Evolutionary conservation across 2,888 invertebrate species (phyloP).

Genomic region (Drosophila rellima): DNA sequence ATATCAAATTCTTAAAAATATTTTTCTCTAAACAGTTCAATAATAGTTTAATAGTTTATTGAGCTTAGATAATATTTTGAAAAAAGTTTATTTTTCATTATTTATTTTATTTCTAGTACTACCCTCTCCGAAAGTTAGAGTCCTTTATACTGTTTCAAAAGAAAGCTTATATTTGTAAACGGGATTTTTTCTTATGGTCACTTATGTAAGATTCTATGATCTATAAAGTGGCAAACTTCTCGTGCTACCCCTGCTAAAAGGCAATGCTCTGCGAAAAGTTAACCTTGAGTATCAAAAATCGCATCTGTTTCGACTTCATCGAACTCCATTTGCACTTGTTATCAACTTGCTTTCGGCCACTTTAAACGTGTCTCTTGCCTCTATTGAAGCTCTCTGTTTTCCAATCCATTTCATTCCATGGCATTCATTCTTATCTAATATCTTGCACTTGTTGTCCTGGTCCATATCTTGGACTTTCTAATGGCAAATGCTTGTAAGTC

Average conservation of each 20-base stretch:
- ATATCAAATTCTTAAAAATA: no score
- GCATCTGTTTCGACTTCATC: background rate
- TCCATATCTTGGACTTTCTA: constrained; percentile 19
- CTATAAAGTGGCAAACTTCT: background rate
- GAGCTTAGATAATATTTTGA: no score
- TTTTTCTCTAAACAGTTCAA: no score
- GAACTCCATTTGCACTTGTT: constrained; percentile 1
- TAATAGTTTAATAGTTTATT: no score
- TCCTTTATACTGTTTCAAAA: background rate
- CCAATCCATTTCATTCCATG: background rate
- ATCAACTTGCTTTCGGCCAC: constrained; percentile 12
- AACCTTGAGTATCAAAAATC: background rate
- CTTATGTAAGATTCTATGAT: background rate
- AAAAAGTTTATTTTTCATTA: no score
- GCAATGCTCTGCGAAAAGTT: background rate
- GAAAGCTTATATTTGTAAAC: no score
- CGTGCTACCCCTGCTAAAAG: background rate
- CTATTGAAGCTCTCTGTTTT: background rate
- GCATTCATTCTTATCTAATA: constrained; percentile 2
- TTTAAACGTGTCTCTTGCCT: background rate
- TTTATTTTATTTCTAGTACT: no score
- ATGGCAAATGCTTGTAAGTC: constrained; percentile 55
- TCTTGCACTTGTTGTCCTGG: background rate
- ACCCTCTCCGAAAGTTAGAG: background rate
- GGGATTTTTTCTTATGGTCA: background rate